Base-by-base conservation (phyloP, 2,797 vertebrate genomes). In the Helicolenus hilgendorfi region DNA sequence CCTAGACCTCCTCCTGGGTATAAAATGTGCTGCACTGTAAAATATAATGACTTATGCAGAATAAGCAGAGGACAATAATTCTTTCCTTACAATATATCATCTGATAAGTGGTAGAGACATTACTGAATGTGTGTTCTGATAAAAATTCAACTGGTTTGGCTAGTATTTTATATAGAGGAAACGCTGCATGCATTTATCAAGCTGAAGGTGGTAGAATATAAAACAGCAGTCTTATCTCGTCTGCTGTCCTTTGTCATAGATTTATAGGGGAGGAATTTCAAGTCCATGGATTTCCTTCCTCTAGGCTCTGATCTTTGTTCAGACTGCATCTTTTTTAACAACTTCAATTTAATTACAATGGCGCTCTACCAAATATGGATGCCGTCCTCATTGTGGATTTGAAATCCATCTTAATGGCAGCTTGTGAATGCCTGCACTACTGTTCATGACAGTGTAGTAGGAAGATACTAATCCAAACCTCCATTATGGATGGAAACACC, bases 131-230 rank as follows among this genome's bases (percentile, higher is more conserved):
- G 93, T 70, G 72, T 94, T 92, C 89, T 88, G 91, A 94, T 94
- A 95, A 96, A 95, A 94, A 92, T 64, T 85, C 83, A 69, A 84
- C 68, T 78, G 85, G 86, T 90, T 83, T 70, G 86, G 80, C 77
- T 74, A 41, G 88, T 87, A 93, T 96, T 91, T 96, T 88, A 92
- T 85, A 87, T 58, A 69, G 69, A 87, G 67, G 82, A 94, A 92
- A 94, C 89, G 84, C 70, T 84, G 64, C 71, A 36, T 56, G 58
- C 88, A 92, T 95, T 97, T 87, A 97, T 96, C 94, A 97, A 89
- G 76, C 36, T 87, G 88, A 95, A 83, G 87, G 80, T 79, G 79
- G 94, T 74, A 89, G 89, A 96, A 97, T 95, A 94, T 92, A 95
- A 96, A 93, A 85, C 90, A 90, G 92, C 65, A 76, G 62, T 86